phyloP scores from a whole-genome alignment of 1,140 invertebrate genomes.

The Formica exsecta region DNA sequence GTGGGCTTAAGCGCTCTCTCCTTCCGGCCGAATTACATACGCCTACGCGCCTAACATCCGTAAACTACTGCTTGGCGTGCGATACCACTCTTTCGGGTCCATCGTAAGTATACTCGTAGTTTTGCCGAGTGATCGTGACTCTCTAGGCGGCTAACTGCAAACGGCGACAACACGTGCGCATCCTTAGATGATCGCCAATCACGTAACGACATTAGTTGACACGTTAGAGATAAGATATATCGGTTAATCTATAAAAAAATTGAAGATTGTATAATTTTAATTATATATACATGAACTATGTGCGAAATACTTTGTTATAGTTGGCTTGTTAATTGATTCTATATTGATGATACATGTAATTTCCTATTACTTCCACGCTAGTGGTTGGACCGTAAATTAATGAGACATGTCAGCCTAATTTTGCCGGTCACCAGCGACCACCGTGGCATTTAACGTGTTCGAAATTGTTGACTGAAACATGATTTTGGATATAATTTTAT shows the following conservation, averaged over 20 bases:
- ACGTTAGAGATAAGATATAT: not conserved
- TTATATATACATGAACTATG: no score
- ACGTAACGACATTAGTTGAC: not conserved
- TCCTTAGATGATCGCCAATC: not conserved
- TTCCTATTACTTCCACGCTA: not conserved
- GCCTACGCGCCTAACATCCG: constrained; percentile 68
- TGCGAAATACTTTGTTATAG: not conserved
- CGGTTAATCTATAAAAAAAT: not conserved
- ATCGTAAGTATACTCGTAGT: constrained; percentile 71
- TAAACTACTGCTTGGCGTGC: constrained; percentile 66
- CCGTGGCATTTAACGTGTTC: constrained; percentile 4
- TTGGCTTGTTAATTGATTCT: not conserved
- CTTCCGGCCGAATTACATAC: constrained; percentile 70
- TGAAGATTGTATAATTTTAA: not conserved
- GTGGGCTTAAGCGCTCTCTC: constrained; percentile 56
- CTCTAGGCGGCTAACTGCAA: constrained; percentile 34
- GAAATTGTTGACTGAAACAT: constrained; percentile 16
- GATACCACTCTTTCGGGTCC: constrained; percentile 65
- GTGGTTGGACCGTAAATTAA: constrained; percentile 8
- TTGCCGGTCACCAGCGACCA: not conserved
- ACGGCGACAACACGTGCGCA: constrained; percentile 27
- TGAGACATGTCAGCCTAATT: constrained; percentile 17
- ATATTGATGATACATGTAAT: not conserved
- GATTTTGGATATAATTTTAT: constrained; percentile 1
- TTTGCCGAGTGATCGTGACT: constrained; percentile 61